A percentile compares a stretch with the other conserved stretches of the same genome.
phyloP scores from a whole-genome alignment of 2,797 vertebrate genomes.

The Crypturellus tataupa region DNA sequence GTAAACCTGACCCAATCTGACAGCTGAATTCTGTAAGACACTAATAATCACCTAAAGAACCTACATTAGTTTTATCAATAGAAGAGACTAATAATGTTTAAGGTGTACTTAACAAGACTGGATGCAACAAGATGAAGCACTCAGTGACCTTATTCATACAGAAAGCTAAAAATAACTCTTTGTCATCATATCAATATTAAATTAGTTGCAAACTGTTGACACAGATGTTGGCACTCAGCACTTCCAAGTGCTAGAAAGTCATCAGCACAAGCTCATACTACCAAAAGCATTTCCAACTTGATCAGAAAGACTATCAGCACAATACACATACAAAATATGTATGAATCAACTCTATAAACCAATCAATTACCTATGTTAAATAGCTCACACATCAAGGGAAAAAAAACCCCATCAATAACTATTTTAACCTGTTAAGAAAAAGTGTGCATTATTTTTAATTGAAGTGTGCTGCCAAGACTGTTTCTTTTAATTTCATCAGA shows the following conservation, averaged over 20 bases:
- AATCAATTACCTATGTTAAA: neutral
- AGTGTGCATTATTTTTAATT: fast-evolving
- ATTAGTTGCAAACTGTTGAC: neutral
- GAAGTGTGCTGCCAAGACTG: neutral
- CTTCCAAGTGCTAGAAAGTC: neutral
- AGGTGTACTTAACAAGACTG: neutral
- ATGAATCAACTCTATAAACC: neutral
- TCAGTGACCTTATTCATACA: neutral
- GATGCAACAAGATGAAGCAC: neutral
- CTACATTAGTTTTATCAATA: neutral
- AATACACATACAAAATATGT: neutral
- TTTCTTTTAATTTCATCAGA: neutral
- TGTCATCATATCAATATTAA: neutral
- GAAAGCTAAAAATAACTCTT: neutral
- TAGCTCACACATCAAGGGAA: neutral
- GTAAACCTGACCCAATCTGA: neutral
- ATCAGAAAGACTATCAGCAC: neutral
- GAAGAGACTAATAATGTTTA: neutral
- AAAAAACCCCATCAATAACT: neutral
- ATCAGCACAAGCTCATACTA: neutral
- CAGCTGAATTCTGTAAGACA: neutral
- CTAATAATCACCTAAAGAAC: neutral
- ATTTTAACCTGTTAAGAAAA: neutral
- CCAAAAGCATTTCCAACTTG: neutral
- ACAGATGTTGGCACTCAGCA: neutral